Percentiles rank a stretch among this genome's conserved stretches.
phyloP scores from a whole-genome alignment of 2,113 vertebrate species.

The Ascaphus truei region DNA sequence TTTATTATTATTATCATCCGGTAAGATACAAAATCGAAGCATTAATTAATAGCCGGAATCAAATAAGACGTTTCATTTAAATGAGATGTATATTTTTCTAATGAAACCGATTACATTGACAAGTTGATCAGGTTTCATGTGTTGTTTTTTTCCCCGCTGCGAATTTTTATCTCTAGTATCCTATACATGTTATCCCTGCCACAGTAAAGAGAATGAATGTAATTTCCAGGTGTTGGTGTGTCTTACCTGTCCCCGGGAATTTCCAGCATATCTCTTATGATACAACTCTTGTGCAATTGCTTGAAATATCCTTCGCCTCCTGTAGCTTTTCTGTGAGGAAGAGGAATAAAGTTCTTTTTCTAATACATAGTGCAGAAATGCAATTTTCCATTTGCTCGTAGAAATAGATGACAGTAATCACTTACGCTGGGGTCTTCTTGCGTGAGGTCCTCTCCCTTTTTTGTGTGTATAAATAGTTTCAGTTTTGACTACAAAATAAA shows the following conservation, averaged over 20 bases:
- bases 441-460: slow-evolving; percentile 37
- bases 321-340: slow-evolving; percentile 49
- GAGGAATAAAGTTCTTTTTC: neutral
- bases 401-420: neutral
- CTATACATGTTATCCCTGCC: too few species aligned
- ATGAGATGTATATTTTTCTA: too few species aligned
- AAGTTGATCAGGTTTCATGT: too few species aligned
- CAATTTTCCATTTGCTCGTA: neutral
- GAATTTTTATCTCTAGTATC: too few species aligned
- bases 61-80: too few species aligned
- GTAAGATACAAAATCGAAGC: too few species aligned
- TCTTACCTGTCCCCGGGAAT: slow-evolving; percentile 47
- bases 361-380: neutral
- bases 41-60: too few species aligned
- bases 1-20: too few species aligned
- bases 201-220: too few species aligned
- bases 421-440: slow-evolving; percentile 42
- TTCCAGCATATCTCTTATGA: slow-evolving; percentile 46
- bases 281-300: slow-evolving; percentile 68
- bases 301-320: slow-evolving; percentile 51
- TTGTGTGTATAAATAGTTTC: slow-evolving; percentile 39
- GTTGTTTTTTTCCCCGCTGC: too few species aligned
- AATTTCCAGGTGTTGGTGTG: too few species aligned
- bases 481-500: slow-evolving; percentile 57
- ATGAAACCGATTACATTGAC: too few species aligned